Evolutionary conservation across 2,888 invertebrate species (phyloP), one percentile per base, ranked within the genome.

Genomic region (Archips crataeganus): DNA sequence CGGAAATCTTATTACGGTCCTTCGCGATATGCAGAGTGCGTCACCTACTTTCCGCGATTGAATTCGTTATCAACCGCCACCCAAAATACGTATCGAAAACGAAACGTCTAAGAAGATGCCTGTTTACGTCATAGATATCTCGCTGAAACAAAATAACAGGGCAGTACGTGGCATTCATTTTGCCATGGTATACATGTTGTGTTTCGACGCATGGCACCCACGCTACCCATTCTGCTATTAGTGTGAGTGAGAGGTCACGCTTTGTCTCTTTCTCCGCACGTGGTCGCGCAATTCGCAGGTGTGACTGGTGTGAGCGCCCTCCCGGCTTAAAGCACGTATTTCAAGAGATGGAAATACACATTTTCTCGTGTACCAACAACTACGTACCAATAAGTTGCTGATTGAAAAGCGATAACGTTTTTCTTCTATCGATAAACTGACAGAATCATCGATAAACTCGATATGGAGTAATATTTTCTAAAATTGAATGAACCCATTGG

Each of bases 51-150:
- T 81, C 77, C 80, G 78, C 88, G 87, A 89, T 89, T 86, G 88
- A 89, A 89, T 88, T 89, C 82, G 84, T 88, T 89, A 89, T 89
- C 87, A 85, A 84, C 78, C 69, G 64, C 71, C 83, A 76, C 79
- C 79, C 80, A 82, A 84, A 84, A 83, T 81, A 80, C 80, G 84
- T 82, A 82, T 82, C 82, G 81, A 82, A 84, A 84, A 81, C 82
- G 85, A 85, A 86, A 87, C 81, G 82, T 86, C 84, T 83, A 82
- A 84, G 82, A 80, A 80, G 80, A 80, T 77, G 79, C 82, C 82
- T 84, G 86, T 87, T 86, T 87, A 85, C 83, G 81, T 76, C 76
- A 77, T 78, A 76, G 77, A 78, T 78, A 78, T 80, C 79, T 82
- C 81, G 81, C 77, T 79, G 84, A 86, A 87, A 87, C 86, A 88